These are phyloP conservation scores for Oreohelix idahoensis DNA, from an alignment of 1,140 invertebrate species.

Conservation along the genomic window DNA sequence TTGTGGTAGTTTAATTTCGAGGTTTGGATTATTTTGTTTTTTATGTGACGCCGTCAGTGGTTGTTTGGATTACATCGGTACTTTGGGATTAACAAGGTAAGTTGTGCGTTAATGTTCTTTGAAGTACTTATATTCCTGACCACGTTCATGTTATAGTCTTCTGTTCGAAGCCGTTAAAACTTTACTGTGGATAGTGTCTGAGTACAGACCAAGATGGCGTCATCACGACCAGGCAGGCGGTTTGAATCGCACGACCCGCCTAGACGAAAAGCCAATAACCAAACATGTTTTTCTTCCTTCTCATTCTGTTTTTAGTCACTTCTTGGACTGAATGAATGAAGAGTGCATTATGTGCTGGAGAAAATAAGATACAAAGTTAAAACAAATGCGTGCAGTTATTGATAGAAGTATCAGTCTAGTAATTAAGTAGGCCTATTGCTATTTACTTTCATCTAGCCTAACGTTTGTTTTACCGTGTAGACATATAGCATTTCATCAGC, in stretches of 20 bases:
- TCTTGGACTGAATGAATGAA: too few relatives aligned
- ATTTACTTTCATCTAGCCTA: too few relatives aligned
- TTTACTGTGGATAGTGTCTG: not conserved
- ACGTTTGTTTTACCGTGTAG: too few relatives aligned
- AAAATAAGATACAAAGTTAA: too few relatives aligned
- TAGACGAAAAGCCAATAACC: too few relatives aligned
- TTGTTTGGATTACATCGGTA: not conserved
- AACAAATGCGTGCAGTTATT: too few relatives aligned
- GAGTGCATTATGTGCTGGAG: too few relatives aligned
- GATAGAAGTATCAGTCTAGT: too few relatives aligned
- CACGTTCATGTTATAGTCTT: not conserved
- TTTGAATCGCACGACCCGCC: not conserved
- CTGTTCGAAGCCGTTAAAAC: not conserved
- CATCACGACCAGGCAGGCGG: not conserved
- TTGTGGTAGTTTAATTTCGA: constrained; percentile 18
- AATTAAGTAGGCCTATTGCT: too few relatives aligned
- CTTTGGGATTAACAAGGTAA: not conserved
- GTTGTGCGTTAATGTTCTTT: not conserved
- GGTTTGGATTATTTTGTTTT: constrained; percentile 22
- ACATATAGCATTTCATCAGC: too few relatives aligned
- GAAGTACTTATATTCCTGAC: not conserved
- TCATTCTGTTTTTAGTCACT: too few relatives aligned
- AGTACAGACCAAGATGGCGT: constrained; percentile 31
- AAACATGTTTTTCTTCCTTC: too few relatives aligned
- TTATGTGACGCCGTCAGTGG: not conserved